Evolutionary conservation across 2,888 invertebrate species (phyloP).

Genomic region (Philopedon plagiatum): DNA sequence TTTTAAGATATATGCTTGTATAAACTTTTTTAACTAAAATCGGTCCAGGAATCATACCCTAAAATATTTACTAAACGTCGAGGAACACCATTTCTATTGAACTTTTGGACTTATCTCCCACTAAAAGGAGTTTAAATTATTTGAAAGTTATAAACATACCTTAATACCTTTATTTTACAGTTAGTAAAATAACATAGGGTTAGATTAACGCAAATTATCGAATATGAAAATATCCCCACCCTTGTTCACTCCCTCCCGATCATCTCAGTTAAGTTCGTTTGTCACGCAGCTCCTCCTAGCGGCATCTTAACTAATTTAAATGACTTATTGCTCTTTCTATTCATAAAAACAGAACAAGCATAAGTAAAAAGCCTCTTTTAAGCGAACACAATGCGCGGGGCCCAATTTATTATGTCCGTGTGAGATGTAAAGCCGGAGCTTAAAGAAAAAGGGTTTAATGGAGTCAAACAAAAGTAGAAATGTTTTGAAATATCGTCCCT

Average conservation of each 20-base stretch:
- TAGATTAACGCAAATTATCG: no score
- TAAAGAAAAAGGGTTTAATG: conserved; percentile 52
- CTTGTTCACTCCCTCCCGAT: not conserved
- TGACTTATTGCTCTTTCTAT: conserved; percentile 40
- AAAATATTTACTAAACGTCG: no score
- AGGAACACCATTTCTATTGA: no score
- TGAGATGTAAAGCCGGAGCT: conserved; percentile 50
- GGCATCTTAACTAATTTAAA: conserved; percentile 35
- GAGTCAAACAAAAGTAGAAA: conserved; percentile 53
- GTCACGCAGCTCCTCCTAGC: conserved; percentile 1
- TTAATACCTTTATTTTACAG: no score
- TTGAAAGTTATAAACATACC: no score
- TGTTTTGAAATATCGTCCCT: conserved; percentile 52
- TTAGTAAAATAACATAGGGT: no score
- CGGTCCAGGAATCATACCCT: no score
- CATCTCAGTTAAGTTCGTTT: not conserved
- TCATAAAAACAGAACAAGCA: conserved; percentile 44
- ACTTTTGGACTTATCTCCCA: no score
- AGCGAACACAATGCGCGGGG: conserved; percentile 43
- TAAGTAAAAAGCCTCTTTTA: conserved; percentile 50
- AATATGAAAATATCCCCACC: no score
- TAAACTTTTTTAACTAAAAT: no score
- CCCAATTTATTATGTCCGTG: conserved; percentile 51
- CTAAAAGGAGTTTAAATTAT: no score
- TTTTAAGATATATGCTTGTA: no score